Evolutionary conservation across 1,140 invertebrate genomes (phyloP), one percentile per base, ranked within the genome.

Genomic region (Bactericera cockerelli): DNA sequence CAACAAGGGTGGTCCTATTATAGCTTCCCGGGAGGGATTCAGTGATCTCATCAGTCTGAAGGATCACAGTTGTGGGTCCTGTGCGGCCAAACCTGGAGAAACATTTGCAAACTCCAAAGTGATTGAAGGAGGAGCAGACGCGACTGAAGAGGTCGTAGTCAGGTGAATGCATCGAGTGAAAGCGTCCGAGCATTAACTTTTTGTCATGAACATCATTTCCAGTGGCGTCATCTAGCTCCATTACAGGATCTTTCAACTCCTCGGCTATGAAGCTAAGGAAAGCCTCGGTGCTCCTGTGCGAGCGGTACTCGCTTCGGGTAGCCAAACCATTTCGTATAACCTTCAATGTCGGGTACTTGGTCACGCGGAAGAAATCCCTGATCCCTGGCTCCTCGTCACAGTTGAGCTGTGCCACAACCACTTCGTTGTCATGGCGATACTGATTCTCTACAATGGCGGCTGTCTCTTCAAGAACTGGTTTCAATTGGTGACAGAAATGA

Each of bases 191-290:
- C 59, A 59, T 59, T 54, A 33, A 56, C 42, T 57, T 61, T 60
- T 19, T 53, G 33, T 14, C 63, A 60, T 42, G 57, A 63, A 31
- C 62, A 56, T 19, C 57, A 63, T 56, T 57, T 56, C 21, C 57
- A 24, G 25, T 61, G 4, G n/a, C 42, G 3, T 49, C 22, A 4
- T 49, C 42, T n/a, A 49, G 22, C 3, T 49, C 42, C n/a, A 49
- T 16, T 4, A 49, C 42, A n/a, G 42, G 42, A 49, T 49, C 42
- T 49, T 22, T 49, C 22, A 49, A 49, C 42, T 49, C 42, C 42
- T 49, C 42, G 3, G 42, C n/a, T 16, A 49, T 22, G 22, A 49
- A 49, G 22, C 19, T 49, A 4, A 49, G 22, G 3, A 49, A 22
- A 8, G 42, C 42, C 42, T 49, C 59, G 13, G 62, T 8, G 13